Conservation (phyloP, 1,140 invertebrate genomes). For the Eriosoma lanigerum region DNA sequence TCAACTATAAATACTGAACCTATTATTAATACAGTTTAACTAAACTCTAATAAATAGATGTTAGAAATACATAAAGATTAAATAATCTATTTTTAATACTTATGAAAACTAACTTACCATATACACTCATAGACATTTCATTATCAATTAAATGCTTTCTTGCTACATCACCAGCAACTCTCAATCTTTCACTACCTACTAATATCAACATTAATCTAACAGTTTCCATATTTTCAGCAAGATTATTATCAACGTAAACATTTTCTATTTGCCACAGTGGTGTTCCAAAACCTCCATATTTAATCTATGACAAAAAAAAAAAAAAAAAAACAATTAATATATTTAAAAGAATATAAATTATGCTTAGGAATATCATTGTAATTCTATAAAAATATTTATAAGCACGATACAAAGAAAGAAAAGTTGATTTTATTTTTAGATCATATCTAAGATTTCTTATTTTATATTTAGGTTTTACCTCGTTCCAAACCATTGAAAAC, state of each 20-base stretch:
- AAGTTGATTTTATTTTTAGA: too few relatives aligned
- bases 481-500: conserved; percentile 48
- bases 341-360: not conserved
- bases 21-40: too few relatives aligned
- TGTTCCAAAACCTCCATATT: conserved; percentile 45
- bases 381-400: too few relatives aligned
- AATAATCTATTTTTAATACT: too few relatives aligned
- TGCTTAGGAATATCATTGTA: too few relatives aligned
- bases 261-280: conserved; percentile 47
- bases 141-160: conserved; percentile 19
- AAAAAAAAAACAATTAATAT: not conserved
- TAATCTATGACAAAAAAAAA: conserved; percentile 24
- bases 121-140: conserved; percentile 16
- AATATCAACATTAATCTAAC: conserved; percentile 42
- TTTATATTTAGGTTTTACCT: conserved; percentile 6
- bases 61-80: too few relatives aligned
- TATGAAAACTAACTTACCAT: conserved; percentile 16
- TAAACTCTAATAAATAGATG: too few relatives aligned
- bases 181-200: conserved; percentile 25
- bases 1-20: too few relatives aligned
- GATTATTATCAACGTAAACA: conserved; percentile 26
- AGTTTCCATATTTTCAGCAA: conserved; percentile 33
- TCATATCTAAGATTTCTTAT: too few relatives aligned
- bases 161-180: conserved; percentile 32
- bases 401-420: too few relatives aligned